Conservation (phyloP, 2,888 invertebrate genomes). For the Aproaerema taeniolella region DNA sequence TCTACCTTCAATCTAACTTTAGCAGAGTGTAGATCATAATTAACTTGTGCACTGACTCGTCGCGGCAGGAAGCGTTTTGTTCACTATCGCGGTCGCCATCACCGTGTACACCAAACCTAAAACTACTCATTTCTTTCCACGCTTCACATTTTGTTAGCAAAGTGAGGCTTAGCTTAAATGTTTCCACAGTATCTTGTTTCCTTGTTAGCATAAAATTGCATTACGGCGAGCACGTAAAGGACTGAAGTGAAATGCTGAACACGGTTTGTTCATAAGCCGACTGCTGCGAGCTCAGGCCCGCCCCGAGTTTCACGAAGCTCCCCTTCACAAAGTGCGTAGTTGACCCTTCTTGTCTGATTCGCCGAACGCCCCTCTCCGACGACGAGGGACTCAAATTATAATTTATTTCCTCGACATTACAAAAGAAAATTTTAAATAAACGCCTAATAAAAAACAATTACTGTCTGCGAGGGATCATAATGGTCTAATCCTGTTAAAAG, state of each 20-base stretch:
- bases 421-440: conserved; percentile 27
- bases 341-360: conserved; percentile 53
- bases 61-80: conserved; percentile 64
- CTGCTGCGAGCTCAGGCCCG: conserved; percentile 17
- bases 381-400: conserved; percentile 47
- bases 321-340: conserved; percentile 31
- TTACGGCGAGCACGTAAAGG: conserved; percentile 7
- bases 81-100: conserved; percentile 51
- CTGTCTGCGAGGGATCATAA: conserved; percentile 18
- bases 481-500: conserved; percentile 11
- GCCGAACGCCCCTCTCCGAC: conserved; percentile 32
- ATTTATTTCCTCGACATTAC: conserved; percentile 42
- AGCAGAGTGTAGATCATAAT: conserved; percentile 59
- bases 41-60: conserved; percentile 54
- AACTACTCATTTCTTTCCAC: not conserved
- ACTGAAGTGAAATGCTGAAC: conserved; percentile 22
- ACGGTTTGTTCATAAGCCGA: conserved; percentile 25
- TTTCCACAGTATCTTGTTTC: not conserved
- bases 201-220: conserved; percentile 8
- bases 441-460: conserved; percentile 30
- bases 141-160: conserved; percentile 4
- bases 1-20: conserved; percentile 56
- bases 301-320: conserved; percentile 24
- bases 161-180: conserved; percentile 1
- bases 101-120: conserved; percentile 39